A percentile compares a stretch with the other conserved stretches of the same genome.
phyloP scores from a whole-genome alignment of 2,113 vertebrate genomes.

The cattle (Bos taurus) region DNA sequence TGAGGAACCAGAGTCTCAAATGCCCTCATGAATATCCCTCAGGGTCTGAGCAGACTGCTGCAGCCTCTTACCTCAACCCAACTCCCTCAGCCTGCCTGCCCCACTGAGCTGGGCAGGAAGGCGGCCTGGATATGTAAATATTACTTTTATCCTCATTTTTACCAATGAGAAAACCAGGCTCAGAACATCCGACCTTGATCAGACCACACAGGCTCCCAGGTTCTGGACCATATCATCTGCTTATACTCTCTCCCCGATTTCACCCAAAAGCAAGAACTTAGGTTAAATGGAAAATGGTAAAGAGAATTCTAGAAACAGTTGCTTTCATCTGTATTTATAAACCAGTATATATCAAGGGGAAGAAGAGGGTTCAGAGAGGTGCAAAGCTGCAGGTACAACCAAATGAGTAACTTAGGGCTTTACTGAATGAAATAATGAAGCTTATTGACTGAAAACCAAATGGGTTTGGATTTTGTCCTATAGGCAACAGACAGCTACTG shows the following conservation, averaged over 20 bases:
- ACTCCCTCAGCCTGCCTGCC: not conserved
- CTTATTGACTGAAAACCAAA: not conserved
- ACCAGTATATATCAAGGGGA: not conserved
- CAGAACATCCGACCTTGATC: not conserved
- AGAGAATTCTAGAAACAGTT: not conserved
- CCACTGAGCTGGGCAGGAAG: not conserved
- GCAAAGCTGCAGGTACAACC: not conserved
- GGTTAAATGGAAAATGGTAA: not conserved
- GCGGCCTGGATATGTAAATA: not conserved
- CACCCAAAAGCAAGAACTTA: not conserved
- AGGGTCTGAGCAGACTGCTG: not conserved
- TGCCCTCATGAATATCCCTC: not conserved
- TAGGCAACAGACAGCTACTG: not conserved
- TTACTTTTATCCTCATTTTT: not conserved
- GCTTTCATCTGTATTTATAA: not conserved
- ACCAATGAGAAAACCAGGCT: not conserved
- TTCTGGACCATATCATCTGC: not conserved
- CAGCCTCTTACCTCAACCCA: fast-evolving
- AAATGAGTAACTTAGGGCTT: not conserved
- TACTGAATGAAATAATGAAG: not conserved
- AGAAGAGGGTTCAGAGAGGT: not conserved
- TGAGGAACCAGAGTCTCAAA: not conserved
- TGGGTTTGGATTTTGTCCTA: not conserved
- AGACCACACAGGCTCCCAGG: not conserved
- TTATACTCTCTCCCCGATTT: not conserved